Conservation (phyloP, 2,888 invertebrate genomes). For the Amphipoea lucens region DNA sequence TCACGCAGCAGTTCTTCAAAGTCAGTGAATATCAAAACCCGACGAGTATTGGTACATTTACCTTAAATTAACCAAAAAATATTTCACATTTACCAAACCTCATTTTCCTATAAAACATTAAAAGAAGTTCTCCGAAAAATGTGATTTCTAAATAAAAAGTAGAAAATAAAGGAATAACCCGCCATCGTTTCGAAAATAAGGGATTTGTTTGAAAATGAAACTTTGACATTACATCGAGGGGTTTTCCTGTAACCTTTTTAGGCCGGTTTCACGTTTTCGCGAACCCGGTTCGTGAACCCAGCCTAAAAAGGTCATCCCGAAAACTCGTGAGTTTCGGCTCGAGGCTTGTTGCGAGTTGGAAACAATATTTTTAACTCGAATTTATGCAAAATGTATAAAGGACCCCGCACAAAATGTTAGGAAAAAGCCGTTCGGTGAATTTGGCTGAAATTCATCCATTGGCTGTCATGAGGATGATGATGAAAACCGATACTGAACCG, state of each 20-base stretch:
- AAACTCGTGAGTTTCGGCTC: conserved; percentile 36
- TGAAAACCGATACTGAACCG: neutral
- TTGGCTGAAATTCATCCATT: too few relatives aligned
- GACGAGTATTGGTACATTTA: too few relatives aligned
- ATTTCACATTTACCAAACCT: neutral
- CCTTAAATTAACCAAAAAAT: too few relatives aligned
- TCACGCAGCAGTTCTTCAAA: too few relatives aligned
- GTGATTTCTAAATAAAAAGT: conserved; percentile 31
- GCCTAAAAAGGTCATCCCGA: conserved; percentile 48
- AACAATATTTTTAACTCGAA: conserved; percentile 38
- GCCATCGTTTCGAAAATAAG: conserved; percentile 31
- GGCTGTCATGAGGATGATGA: neutral
- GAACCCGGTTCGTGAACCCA: conserved; percentile 24
- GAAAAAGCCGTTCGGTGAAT: too few relatives aligned
- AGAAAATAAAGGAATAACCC: conserved; percentile 6
- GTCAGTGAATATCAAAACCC: too few relatives aligned
- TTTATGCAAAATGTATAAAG: conserved; percentile 23
- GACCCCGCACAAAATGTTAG: too few relatives aligned
- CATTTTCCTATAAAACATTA: neutral
- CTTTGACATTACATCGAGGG: conserved; percentile 52
- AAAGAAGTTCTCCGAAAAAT: conserved; percentile 5
- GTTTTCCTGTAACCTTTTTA: conserved; percentile 53
- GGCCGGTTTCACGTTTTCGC: conserved; percentile 28
- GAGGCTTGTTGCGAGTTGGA: conserved; percentile 38
- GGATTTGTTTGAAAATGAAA: conserved; percentile 53